Evolutionary conservation across 1,140 invertebrate genomes (phyloP).

Genomic region (Rhopalosiphum maidis): DNA sequence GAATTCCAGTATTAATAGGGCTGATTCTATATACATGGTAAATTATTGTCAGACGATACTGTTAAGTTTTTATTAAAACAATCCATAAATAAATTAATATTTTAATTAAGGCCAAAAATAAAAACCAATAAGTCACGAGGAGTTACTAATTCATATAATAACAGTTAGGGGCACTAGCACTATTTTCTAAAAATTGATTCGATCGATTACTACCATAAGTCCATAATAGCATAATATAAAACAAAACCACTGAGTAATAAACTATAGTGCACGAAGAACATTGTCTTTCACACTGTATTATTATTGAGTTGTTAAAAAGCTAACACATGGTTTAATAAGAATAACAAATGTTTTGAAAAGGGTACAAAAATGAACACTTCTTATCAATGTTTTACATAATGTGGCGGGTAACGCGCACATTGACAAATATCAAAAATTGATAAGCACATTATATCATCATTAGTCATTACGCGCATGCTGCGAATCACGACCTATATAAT

Average conservation of each 20-base stretch:
- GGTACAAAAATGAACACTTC: background rate
- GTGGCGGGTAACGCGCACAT: background rate
- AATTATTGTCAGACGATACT: background rate
- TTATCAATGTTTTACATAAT: background rate
- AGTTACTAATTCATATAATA: background rate
- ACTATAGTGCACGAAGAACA: background rate
- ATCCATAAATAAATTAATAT: background rate
- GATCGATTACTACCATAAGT: background rate
- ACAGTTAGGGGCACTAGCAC: background rate
- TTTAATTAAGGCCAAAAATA: background rate
- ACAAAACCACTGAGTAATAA: background rate
- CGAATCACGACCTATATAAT: background rate
- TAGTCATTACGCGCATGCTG: background rate
- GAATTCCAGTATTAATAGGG: background rate
- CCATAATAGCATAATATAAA: background rate
- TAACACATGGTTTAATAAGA: background rate
- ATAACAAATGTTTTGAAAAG: background rate
- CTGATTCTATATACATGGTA: background rate
- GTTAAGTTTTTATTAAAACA: background rate
- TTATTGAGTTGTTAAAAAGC: background rate
- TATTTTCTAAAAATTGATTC: background rate
- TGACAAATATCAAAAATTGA: conserved; percentile 15
- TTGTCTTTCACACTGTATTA: background rate
- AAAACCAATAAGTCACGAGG: background rate
- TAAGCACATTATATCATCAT: background rate